Evolutionary conservation across 2,113 vertebrate species (phyloP), one percentile per base, ranked within the genome.

Genomic region (Ranitomeya variabilis): DNA sequence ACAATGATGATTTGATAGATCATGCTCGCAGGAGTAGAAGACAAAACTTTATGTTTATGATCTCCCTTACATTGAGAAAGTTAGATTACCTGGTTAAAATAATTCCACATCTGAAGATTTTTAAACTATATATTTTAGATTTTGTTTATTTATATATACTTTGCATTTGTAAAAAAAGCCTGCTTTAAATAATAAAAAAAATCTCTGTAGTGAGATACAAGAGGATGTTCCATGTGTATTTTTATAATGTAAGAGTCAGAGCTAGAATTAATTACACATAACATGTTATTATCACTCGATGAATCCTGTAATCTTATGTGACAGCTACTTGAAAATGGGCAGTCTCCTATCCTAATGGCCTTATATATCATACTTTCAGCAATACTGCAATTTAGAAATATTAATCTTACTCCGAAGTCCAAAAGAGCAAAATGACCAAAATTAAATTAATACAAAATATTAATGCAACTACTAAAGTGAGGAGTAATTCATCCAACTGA

Each of bases 251-350:
- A 85, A 59, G 52, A 59, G 83, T 59, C 69, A 85, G 83, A 54
- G 52, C 52, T 85, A 37, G 51, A 74, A 85, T 85, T 85, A 85
- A 74, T 74, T 69, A 85, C 12, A 74, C 57, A 51, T 31, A 71
- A 84, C 51, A 84, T 84, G 82, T 71, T 71, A 83, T 67, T 83
- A 69, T 84, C 51, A 55, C 64, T 69, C 21, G 69, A 69, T 51
- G 16, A 52, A 84, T 71, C 15, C 45, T 71, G 21, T 52, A 84
- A 26, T 84, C 37, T 64, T n/a, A 52, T 84, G 59, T 84, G 64
- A 84, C 82, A 84, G 51, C 19, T n/a, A 71, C 64, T 23, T 71
- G n/a, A 51, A 23, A 71, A 55, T 71, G 66, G 82, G 64, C 67
- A 74, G 23, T 31, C 23, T 74, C 9, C 52, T 26, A n/a, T 59